Conservation (phyloP, 2,113 vertebrate genomes). For the Upupa epops region DNA sequence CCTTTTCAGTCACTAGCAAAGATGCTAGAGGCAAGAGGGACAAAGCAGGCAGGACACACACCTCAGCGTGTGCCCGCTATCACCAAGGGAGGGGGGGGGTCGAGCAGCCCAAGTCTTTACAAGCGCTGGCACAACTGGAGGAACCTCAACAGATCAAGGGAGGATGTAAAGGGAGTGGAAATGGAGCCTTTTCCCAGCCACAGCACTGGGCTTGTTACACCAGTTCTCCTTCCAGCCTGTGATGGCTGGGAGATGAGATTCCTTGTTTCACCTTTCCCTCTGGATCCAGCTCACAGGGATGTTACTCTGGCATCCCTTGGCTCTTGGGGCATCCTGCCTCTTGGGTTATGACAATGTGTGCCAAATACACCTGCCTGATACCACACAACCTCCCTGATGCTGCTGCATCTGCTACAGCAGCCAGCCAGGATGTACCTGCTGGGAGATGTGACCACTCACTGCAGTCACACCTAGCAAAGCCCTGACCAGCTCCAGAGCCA, state of each 20-base stretch:
- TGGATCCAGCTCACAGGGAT: rapidly evolving
- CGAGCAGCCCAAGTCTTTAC: not conserved
- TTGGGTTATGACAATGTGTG: too few relatives aligned
- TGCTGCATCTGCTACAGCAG: not conserved
- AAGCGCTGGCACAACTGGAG: not conserved
- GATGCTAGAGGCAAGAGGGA: rapidly evolving
- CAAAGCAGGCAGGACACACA: not conserved
- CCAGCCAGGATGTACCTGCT: not conserved
- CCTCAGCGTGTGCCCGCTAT: not conserved
- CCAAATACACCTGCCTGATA: rapidly evolving
- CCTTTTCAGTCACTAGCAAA: not conserved
- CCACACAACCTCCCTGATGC: rapidly evolving
- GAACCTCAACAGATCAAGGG: not conserved
- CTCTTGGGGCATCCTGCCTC: not conserved
- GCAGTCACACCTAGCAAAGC: not conserved
- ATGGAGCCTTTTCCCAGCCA: not conserved
- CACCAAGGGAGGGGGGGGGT: not conserved
- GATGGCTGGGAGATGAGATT: rapidly evolving
- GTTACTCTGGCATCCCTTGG: too few relatives aligned
- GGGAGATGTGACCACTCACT: rapidly evolving
- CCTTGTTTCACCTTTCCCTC: not conserved
- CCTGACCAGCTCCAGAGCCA: not conserved
- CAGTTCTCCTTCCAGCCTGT: not conserved
- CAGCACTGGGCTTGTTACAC: not conserved
- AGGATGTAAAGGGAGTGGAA: not conserved